Base-by-base conservation (phyloP, 2,113 vertebrate genomes). In the Planiliza haematocheilus region DNA sequence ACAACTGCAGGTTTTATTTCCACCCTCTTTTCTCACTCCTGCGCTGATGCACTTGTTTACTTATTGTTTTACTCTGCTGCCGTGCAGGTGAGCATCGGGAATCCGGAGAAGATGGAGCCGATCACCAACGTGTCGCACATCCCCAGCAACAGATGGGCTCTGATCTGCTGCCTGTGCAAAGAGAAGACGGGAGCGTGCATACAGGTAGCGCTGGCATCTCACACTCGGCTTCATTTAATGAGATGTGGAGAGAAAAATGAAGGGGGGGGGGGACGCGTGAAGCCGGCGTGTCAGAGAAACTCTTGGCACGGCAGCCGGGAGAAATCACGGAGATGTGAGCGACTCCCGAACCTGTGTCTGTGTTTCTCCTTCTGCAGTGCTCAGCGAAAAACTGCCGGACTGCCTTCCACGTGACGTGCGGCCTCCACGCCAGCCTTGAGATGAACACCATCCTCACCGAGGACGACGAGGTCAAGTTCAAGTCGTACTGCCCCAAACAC, bases 81-180 rank as follows among this genome's bases (percentile, higher is more conserved):
- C n/a, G 10, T 18, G 46, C 61, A 99, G 97, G 98, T 99, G 90
- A 99, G 97, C 95, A 99, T 99, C 0, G 97, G 97, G 86, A 99
- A 97, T 71, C 98, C 98, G 0, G 98, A 99, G 92, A 99, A 98
- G 92, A 99, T 99, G 98, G 98, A 99, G 79, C 98, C 98, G 1
- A 97, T 99, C 86, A 98, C 97, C n/a, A 99, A 99, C 82, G 94
- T 99, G 85, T 99, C 98, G 8, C 97, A 99, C 80, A 98, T 99
- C 87, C 98, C 98, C 87, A 96, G 96, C 88, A 99, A 96, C 81
- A 93, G 98, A 63, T 99, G 97, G 97, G 96, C 98, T 4, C 92
- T 99, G 34, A 91, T 97, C 71, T 99, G 98, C 93, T 97, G 96
- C 84, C 91, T 99, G 65, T 99, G 98, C 83, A 96, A 95, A 66